A percentile compares a stretch with the other conserved stretches of the same genome.
Evolutionary conservation across 2,113 vertebrate genomes (phyloP).

Genomic region (Carassius gibelio): DNA sequence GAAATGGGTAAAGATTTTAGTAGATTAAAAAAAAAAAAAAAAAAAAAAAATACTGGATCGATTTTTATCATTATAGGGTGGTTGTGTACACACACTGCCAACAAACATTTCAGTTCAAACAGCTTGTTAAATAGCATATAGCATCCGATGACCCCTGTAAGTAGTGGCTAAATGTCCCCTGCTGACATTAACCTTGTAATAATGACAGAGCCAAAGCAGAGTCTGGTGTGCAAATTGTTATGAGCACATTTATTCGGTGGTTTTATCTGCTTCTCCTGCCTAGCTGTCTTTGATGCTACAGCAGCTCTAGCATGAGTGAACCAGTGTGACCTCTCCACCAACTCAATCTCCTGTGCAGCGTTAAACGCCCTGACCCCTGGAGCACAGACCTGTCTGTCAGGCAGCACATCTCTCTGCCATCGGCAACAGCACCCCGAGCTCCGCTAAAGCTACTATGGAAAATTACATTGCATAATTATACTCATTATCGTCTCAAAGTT

Average conservation of each 20-base stretch:
- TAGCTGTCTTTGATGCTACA: slow-evolving; percentile 1
- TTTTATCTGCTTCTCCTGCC: neutral
- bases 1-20: too few species aligned
- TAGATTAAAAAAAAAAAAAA: too few species aligned
- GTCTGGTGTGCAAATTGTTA: neutral
- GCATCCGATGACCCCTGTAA: neutral
- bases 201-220: neutral
- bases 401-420: slow-evolving; percentile 12
- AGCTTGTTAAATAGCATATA: too few species aligned
- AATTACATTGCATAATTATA: slow-evolving; percentile 64
- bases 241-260: neutral
- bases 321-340: neutral
- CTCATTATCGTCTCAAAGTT: slow-evolving; percentile 59
- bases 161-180: neutral
- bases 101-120: too few species aligned
- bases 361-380: slow-evolving; percentile 43
- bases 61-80: too few species aligned
- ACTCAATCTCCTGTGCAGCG: slow-evolving; percentile 5
- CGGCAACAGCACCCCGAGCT: slow-evolving; percentile 12
- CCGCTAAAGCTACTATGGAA: slow-evolving; percentile 44
- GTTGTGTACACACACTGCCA: too few species aligned
- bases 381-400: slow-evolving; percentile 16
- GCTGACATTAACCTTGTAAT: slow-evolving; percentile 14
- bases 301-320: neutral
- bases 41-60: too few species aligned